These are phyloP conservation scores for Zaprionus lineosus DNA, from an alignment of 2,888 invertebrate genomes.

Conservation along the genomic window DNA sequence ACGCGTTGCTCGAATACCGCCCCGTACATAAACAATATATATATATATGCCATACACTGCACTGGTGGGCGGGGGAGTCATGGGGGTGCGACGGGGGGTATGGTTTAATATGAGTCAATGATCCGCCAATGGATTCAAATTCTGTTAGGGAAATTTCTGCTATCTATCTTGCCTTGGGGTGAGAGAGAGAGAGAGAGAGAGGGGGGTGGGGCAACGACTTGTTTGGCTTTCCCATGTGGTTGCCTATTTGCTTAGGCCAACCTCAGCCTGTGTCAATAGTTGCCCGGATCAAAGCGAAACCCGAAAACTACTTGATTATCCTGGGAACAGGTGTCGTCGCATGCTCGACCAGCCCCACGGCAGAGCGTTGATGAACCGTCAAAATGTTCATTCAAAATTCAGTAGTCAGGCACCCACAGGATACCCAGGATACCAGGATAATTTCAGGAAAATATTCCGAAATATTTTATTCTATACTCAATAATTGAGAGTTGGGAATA, in stretches of 20 bases:
- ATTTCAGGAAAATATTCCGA: no score
- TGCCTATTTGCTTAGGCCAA: conserved; percentile 53
- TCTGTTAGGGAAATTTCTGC: no score
- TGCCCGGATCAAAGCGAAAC: conserved; percentile 61
- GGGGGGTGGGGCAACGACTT: conserved; percentile 31
- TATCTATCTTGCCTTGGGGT: no score
- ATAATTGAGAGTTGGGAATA: no score
- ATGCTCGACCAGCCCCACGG: conserved; percentile 8
- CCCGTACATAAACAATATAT: conserved; percentile 52
- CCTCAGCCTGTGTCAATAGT: conserved; percentile 63
- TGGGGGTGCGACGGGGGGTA: no score
- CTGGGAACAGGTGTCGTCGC: conserved; percentile 34
- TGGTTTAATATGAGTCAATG: background rate
- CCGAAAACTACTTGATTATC: conserved; percentile 42
- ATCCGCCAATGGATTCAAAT: background rate
- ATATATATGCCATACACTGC: conserved; percentile 52
- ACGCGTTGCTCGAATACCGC: no score
- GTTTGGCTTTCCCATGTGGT: conserved; percentile 65
- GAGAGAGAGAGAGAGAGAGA: background rate
- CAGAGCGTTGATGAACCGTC: conserved; percentile 19
- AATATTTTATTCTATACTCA: no score
- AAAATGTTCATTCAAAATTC: conserved; percentile 44
- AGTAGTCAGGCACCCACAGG: no score
- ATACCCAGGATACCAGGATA: no score
- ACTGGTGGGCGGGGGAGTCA: no score